phyloP scores from a whole-genome alignment of 2,888 invertebrate species.

The Synanthedon myopaeformis region DNA sequence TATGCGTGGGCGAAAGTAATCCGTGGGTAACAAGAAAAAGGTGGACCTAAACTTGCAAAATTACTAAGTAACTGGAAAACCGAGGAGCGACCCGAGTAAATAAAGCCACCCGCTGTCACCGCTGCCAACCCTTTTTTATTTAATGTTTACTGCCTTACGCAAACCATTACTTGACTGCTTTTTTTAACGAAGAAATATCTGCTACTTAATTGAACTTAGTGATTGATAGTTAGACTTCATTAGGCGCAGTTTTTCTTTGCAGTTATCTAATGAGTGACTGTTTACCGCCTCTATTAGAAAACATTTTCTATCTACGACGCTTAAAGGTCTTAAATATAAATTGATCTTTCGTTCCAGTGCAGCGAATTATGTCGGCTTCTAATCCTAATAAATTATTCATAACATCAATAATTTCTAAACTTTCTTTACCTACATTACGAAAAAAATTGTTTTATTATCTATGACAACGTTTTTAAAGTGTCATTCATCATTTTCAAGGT shows the following conservation, averaged over 20 bases:
- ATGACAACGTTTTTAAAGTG: no score
- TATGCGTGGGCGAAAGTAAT: constrained; percentile 23
- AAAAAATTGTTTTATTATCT: no score
- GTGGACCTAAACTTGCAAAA: constrained; percentile 25
- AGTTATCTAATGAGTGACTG: no score
- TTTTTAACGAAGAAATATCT: not conserved
- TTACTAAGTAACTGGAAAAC: constrained; percentile 26
- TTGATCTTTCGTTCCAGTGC: no score
- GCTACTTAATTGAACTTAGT: not conserved
- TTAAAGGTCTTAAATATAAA: no score
- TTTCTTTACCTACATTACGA: no score
- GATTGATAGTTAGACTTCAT: not conserved
- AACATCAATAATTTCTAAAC: no score
- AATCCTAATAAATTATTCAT: no score
- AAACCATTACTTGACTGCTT: not conserved
- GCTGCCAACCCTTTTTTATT: constrained; percentile 22
- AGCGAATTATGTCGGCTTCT: no score
- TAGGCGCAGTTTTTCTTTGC: not conserved
- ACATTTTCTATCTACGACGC: no score
- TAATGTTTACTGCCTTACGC: constrained; percentile 1
- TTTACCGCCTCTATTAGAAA: no score
- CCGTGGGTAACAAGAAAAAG: constrained; percentile 28
- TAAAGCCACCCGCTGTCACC: constrained; percentile 14
- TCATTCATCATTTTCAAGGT: no score
- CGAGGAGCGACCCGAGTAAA: constrained; percentile 13